Base-by-base conservation (phyloP, 92 coral and sea anemone species). In the Phenganax subtilis region DNA sequence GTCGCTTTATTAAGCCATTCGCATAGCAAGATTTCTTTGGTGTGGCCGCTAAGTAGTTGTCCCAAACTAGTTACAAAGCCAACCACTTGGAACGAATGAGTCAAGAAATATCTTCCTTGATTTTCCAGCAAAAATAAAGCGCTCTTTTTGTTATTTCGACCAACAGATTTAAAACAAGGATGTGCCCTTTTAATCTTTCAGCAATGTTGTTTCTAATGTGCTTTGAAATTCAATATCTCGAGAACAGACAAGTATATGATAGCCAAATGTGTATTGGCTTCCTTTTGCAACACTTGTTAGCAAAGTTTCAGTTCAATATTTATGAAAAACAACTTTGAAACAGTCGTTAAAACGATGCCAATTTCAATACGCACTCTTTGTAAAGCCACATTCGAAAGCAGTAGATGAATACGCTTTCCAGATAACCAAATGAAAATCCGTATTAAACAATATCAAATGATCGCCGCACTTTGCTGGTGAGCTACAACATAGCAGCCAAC, bases 151-250 rank as follows among this genome's bases (percentile, higher is more conserved):
- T 30, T 7, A 53, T 29, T 29, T 68, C 8, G 73, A 68, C 51
- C 12, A 68, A 20, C 73, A 68, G 73, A 20, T 68, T 28, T 37
- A 0, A 37, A 28, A 53, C 20, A 1, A 68, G 2, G 30, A 6
- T 11, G 29, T 68, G 53, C 73, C 12, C 12, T 25, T 0, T 16
- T 68, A 68, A 68, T 68, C 73, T 29, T 68, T 30, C 53, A 53
- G 10, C 54, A 12, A 68, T 12, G 53, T 68, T 37, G 73, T 68
- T 37, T 51, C 3, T 0, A 30, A 10, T 20, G 53, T 10, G 16
- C 73, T 30, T 17, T 51, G 73, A 68, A 30, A 68, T 28, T 68
- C 16, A 37, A 68, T 68, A 68, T 68, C 73, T 68, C n/a, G 20
- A 51, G 14, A 68, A 68, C 73, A 68, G 73, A 68, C 52, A 20